These are phyloP conservation scores for Lasius platythorax DNA, from an alignment of 2,888 invertebrate genomes.

Conservation along the genomic window DNA sequence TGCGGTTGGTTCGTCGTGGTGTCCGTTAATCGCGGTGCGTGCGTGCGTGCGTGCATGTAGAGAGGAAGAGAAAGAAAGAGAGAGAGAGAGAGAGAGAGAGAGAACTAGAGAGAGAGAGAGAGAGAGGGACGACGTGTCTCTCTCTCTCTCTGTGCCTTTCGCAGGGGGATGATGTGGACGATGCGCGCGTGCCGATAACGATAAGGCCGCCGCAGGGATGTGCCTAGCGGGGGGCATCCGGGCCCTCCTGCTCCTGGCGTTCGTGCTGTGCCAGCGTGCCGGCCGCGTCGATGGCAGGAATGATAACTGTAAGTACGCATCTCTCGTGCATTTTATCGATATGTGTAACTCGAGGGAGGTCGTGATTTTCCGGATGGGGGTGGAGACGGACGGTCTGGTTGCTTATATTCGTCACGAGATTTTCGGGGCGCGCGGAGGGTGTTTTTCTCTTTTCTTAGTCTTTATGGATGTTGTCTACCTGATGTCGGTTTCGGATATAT, in stretches of 20 bases:
- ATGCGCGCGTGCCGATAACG: constrained; percentile 60
- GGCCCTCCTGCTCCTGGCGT: constrained; percentile 70
- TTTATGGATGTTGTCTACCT: neutral
- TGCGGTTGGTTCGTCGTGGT: constrained; percentile 62
- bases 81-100: neutral
- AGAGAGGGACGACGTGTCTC: neutral
- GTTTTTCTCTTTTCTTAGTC: neutral
- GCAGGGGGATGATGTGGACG: constrained; percentile 39
- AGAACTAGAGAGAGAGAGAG: neutral
- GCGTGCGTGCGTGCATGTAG: constrained; percentile 26
- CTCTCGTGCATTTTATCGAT: constrained; percentile 12
- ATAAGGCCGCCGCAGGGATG: constrained; percentile 61
- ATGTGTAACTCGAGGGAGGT: neutral
- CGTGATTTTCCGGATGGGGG: too few relatives aligned
- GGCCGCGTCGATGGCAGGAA: constrained; percentile 74
- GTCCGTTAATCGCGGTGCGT: constrained; percentile 51
- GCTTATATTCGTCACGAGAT: neutral
- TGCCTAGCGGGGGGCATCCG: constrained; percentile 61
- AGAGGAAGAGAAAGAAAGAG: too few relatives aligned
- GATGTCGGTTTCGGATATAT: neutral
- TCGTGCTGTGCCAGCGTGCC: constrained; percentile 64
- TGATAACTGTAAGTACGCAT: constrained; percentile 80
- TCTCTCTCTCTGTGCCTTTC: constrained; percentile 41
- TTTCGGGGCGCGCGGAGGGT: neutral
- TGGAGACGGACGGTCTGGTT: neutral